phyloP scores from a whole-genome alignment of 2,888 invertebrate genomes.

The Lysandra coridon region DNA sequence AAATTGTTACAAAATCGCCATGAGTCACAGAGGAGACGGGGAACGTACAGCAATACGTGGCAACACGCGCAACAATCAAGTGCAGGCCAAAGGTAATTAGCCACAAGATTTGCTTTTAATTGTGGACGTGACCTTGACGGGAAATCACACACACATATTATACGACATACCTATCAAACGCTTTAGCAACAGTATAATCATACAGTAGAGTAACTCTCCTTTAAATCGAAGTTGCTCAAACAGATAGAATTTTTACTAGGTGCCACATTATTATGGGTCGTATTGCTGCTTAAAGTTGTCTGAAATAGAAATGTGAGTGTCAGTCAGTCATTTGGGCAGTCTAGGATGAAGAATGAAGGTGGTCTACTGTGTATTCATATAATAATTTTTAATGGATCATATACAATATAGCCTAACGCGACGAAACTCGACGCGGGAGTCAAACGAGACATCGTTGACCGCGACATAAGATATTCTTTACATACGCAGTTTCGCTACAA shows the following conservation, averaged over 20 bases:
- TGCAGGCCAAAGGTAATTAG: background rate
- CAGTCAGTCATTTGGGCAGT: no score
- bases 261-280: no score
- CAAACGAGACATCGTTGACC: background rate
- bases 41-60: background rate
- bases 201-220: background rate
- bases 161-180: background rate
- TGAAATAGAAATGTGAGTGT: no score
- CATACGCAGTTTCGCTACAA: no score
- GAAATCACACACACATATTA: background rate
- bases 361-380: no score
- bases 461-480: no score
- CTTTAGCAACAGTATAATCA: background rate
- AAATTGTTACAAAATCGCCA: background rate
- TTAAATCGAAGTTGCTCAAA: no score
- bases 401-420: background rate
- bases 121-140: background rate
- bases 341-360: no score
- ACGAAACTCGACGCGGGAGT: background rate
- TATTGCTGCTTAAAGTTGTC: no score
- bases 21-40: background rate
- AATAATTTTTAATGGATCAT: background rate
- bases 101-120: conserved; percentile 21
- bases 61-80: no score
- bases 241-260: no score